These are phyloP conservation scores for Naja naja DNA, from an alignment of 2,113 vertebrate species.

Conservation along the genomic window DNA sequence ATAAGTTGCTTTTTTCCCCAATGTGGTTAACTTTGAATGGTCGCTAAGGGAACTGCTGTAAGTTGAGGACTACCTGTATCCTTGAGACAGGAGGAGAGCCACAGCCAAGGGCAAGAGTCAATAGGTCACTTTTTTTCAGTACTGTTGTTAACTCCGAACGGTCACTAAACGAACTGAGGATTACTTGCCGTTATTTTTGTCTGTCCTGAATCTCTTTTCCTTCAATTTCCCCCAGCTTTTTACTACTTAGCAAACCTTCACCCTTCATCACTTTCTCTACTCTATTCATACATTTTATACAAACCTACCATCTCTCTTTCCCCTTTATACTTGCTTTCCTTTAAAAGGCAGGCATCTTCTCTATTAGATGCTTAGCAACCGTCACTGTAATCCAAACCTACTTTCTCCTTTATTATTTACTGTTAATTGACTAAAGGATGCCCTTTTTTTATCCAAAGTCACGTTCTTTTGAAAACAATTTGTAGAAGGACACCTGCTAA, in stretches of 20 bases:
- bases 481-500: background rate
- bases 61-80: background rate
- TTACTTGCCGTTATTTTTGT: background rate
- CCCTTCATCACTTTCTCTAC: background rate
- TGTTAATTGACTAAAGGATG: background rate
- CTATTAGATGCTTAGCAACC: background rate
- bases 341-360: background rate
- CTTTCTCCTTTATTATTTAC: background rate
- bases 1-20: background rate
- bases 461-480: background rate
- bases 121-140: background rate
- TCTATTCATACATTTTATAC: background rate
- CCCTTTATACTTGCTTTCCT: background rate
- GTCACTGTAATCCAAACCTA: background rate
- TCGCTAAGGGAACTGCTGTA: background rate
- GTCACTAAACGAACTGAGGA: background rate
- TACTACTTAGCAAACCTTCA: background rate
- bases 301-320: background rate
- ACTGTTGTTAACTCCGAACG: background rate
- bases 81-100: background rate
- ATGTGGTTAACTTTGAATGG: no score
- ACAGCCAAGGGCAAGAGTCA: background rate
- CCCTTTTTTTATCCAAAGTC: background rate
- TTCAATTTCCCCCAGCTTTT: background rate
- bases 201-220: background rate